Percentiles rank a stretch among this genome's conserved stretches.
Evolutionary conservation across 1,140 invertebrate species (phyloP).

Genomic region (Cyclargus thomasi): DNA sequence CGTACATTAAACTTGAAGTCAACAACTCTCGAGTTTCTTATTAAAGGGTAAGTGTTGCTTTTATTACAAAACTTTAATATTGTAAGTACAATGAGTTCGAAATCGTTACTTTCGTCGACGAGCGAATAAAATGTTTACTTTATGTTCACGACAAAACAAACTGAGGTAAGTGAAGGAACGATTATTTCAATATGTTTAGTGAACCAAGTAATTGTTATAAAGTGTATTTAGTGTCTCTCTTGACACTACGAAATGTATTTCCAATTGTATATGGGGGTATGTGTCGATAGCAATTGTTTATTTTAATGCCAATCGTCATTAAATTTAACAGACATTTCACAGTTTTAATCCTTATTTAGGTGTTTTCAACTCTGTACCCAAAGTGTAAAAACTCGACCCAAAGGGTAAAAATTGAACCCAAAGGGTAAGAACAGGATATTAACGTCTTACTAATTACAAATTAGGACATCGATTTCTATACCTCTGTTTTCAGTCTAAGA

Average conservation of each 20-base stretch:
- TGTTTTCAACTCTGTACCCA: too few relatives aligned
- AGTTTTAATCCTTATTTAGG: too few relatives aligned
- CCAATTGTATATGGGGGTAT: background rate
- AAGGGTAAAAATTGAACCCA: too few relatives aligned
- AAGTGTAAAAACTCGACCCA: too few relatives aligned
- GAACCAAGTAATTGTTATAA: slow-evolving; percentile 5
- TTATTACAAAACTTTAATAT: slow-evolving; percentile 37
- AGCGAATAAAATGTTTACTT: slow-evolving; percentile 39
- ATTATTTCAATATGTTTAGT: slow-evolving; percentile 29
- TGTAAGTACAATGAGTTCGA: slow-evolving; percentile 28
- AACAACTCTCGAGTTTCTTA: slow-evolving; percentile 65
- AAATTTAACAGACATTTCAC: too few relatives aligned
- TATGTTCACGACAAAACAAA: slow-evolving; percentile 29
- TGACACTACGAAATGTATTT: background rate
- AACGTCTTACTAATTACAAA: too few relatives aligned
- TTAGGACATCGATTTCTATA: too few relatives aligned
- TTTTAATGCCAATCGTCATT: too few relatives aligned
- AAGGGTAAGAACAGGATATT: too few relatives aligned
- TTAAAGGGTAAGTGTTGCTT: slow-evolving; percentile 62
- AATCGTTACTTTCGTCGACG: slow-evolving; percentile 29
- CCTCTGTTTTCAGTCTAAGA: too few relatives aligned
- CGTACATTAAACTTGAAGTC: slow-evolving; percentile 59
- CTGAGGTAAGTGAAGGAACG: slow-evolving; percentile 25
- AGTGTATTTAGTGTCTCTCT: background rate
- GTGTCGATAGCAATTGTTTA: background rate